Evolutionary conservation across 2,113 vertebrate species (phyloP), one percentile per base, ranked within the genome.

Genomic region (Cyanoramphus novaezelandiae): DNA sequence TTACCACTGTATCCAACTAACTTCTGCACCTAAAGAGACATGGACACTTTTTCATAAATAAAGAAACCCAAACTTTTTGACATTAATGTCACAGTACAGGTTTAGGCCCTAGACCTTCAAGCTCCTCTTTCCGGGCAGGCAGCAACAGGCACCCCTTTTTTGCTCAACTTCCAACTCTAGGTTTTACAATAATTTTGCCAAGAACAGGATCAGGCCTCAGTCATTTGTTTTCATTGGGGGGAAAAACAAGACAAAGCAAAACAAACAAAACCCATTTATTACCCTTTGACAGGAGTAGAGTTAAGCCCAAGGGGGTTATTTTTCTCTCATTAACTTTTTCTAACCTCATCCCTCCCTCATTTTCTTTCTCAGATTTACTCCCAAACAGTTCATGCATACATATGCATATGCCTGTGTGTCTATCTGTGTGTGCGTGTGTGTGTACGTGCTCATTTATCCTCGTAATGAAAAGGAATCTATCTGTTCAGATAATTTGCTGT

Each of bases 181-280:
- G 15, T 90, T 88, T 89, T 76, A 79, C 67, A 82, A 69, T 76
- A 82, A 76, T 77, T 91, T 88, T 88, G 37, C 46, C 53, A 62
- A 84, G 92, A 92, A 79, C 39, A 86, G 69, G 65, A 87, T 93
- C 65, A 89, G 62, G 25, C 52, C 83, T 92, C 65, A 84, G 67
- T 84, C 77, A 76, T 95, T 63, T 94, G 47, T 89, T 97, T 91
- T 82, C 77, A 67, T 2, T 10, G 3, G 23, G 46, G 46, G 35
- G 44, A 44, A 86, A 93, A 91, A 76, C 60, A 93, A 86, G 81
- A 95, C 81, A 91, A 95, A 86, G 83, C 90, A 94, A 97, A 96
- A 82, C 69, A 95, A 96, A 97, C 83, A 97, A 95, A 91, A 46
- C 77, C 62, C 49, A 31, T 93, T 95, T 96, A 96, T 92, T 96